A percentile compares a stretch with the other conserved stretches of the same genome.
phyloP scores from a whole-genome alignment of 2,888 invertebrate species.

The Abscondita cerata region DNA sequence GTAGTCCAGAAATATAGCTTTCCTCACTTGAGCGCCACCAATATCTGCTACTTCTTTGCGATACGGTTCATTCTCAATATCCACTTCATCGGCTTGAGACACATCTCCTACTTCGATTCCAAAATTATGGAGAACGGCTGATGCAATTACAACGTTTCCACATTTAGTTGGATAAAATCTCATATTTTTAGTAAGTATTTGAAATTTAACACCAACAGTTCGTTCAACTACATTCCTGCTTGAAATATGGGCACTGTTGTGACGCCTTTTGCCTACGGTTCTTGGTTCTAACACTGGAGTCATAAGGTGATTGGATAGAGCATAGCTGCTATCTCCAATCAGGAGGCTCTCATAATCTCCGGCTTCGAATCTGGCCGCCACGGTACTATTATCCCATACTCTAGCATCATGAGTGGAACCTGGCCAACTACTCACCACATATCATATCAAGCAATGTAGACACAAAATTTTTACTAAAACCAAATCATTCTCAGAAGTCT shows the following conservation, averaged over 20 bases:
- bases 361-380: background rate
- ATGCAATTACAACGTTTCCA: background rate
- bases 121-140: background rate
- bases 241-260: background rate
- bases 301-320: background rate
- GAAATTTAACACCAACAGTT: background rate
- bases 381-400: background rate
- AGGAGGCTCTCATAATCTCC: background rate
- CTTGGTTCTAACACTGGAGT: background rate
- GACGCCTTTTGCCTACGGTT: background rate
- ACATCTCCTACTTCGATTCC: background rate
- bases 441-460: too few relatives aligned
- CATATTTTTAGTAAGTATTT: background rate
- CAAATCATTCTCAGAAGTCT: background rate
- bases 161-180: background rate
- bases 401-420: background rate
- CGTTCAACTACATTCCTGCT: background rate
- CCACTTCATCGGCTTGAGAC: too few relatives aligned
- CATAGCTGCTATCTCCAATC: background rate
- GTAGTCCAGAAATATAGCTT: too few relatives aligned
- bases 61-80: too few relatives aligned
- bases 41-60: too few relatives aligned
- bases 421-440: background rate
- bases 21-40: too few relatives aligned
- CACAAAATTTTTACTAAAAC: too few relatives aligned